These are phyloP conservation scores for Plagiodera versicolora DNA, from an alignment of 2,888 invertebrate genomes.

Conservation along the genomic window DNA sequence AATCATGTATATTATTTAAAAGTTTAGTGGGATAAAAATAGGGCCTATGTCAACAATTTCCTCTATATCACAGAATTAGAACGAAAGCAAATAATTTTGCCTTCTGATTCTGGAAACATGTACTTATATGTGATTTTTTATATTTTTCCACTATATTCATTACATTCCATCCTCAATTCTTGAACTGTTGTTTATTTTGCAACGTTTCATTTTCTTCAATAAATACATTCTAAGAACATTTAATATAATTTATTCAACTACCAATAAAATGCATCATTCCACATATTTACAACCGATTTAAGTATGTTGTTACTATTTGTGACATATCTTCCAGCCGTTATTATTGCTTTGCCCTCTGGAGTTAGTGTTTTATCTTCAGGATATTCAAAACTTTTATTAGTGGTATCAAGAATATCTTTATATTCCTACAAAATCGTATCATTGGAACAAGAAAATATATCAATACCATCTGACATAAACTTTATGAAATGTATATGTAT, in stretches of 20 bases:
- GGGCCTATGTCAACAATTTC: too few species aligned
- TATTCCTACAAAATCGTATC: too few species aligned
- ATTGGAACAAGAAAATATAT: too few species aligned
- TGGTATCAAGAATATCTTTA: constrained; percentile 19
- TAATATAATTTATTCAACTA: constrained; percentile 17
- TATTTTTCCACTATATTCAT: not conserved
- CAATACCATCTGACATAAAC: too few species aligned
- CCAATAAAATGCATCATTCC: constrained; percentile 46
- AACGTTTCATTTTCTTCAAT: constrained; percentile 11
- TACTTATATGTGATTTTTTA: constrained; percentile 6
- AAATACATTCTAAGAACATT: constrained; percentile 15
- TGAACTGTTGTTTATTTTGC: not conserved
- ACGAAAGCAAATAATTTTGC: too few species aligned
- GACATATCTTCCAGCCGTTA: constrained; percentile 10
- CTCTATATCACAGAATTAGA: too few species aligned
- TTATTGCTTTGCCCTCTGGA: constrained; percentile 20
- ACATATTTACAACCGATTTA: constrained; percentile 38
- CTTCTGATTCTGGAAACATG: not conserved
- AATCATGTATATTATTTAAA: constrained; percentile 24
- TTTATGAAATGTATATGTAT: too few species aligned
- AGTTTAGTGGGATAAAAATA: not conserved
- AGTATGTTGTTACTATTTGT: constrained; percentile 31
- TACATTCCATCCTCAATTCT: not conserved
- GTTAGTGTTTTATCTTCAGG: constrained; percentile 25
- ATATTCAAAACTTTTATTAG: constrained; percentile 32